These are phyloP conservation scores for Lasioglossum leucozonium DNA, from an alignment of 2,888 invertebrate species.

Conservation along the genomic window DNA sequence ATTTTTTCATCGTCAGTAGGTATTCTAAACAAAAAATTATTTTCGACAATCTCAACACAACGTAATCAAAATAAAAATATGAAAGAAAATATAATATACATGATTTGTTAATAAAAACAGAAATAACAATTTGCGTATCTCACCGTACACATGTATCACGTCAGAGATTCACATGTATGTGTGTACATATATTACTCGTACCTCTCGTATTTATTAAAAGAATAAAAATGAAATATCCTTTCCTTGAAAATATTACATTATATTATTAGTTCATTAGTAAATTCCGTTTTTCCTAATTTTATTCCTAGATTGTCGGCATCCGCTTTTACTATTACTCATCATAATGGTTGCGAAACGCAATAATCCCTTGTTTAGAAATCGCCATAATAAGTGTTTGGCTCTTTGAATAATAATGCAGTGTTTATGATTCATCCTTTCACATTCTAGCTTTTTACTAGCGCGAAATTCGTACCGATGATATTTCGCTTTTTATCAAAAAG, in stretches of 20 bases:
- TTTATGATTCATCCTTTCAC: neutral
- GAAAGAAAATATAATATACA: conserved; percentile 1
- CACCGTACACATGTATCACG: conserved; percentile 44
- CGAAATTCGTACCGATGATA: conserved; percentile 41
- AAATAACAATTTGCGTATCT: conserved; percentile 28
- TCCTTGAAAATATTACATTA: conserved; percentile 46
- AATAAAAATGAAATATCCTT: conserved; percentile 49
- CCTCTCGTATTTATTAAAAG: conserved; percentile 39
- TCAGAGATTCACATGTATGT: conserved; percentile 44
- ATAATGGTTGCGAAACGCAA: conserved; percentile 38
- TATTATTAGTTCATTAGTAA: conserved; percentile 45
- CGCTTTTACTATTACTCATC: conserved; percentile 38
- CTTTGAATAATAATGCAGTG: conserved; percentile 27
- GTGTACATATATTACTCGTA: conserved; percentile 37
- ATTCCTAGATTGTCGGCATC: conserved; percentile 43
- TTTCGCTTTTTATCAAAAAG: conserved; percentile 41
- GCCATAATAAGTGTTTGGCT: conserved; percentile 40
- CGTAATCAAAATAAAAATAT: neutral
- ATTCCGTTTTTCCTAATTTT: conserved; percentile 38
- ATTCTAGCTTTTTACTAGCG: conserved; percentile 21
- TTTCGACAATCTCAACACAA: neutral
- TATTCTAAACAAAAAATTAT: neutral
- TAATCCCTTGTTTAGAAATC: conserved; percentile 34
- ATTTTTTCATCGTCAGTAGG: neutral
- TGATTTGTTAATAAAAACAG: neutral